A percentile compares a stretch with the other conserved stretches of the same genome.
phyloP scores from a whole-genome alignment of 2,888 invertebrate genomes.

The Agrochola macilenta region DNA sequence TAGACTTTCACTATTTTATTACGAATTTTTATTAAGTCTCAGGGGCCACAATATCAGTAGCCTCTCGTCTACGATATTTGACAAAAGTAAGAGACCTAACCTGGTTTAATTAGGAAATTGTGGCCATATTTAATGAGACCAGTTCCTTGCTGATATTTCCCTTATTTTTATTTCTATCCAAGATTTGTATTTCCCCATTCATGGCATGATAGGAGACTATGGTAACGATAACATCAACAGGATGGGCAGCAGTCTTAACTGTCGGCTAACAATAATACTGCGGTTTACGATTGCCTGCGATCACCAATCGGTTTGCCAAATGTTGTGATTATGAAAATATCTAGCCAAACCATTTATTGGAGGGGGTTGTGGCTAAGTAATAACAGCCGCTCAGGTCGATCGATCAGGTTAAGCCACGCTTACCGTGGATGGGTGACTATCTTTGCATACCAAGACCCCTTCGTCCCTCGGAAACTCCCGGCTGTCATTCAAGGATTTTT shows the following conservation, averaged over 20 bases:
- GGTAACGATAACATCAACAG: no score
- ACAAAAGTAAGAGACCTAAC: no score
- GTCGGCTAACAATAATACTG: not conserved
- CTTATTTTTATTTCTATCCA: not conserved
- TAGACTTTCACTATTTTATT: slow-evolving; percentile 8
- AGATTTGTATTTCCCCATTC: not conserved
- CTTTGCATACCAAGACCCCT: no score
- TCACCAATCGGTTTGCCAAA: not conserved
- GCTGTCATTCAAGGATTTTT: no score
- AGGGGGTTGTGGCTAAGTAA: no score
- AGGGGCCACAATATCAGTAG: not conserved
- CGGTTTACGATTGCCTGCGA: not conserved
- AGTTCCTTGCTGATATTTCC: not conserved
- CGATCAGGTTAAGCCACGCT: no score
- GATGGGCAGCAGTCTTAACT: not conserved
- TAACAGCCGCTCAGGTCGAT: no score
- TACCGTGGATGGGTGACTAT: no score
- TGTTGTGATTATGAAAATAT: not conserved
- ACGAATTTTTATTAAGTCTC: not conserved
- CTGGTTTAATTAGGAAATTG: no score
- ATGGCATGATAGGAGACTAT: not conserved
- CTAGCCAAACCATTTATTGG: no score
- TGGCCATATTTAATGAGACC: not conserved
- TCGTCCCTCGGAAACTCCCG: no score
- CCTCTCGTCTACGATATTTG: not conserved